Evolutionary conservation across 2,888 invertebrate genomes (phyloP), one percentile per base, ranked within the genome.

Genomic region (Cephus rjabovi): DNA sequence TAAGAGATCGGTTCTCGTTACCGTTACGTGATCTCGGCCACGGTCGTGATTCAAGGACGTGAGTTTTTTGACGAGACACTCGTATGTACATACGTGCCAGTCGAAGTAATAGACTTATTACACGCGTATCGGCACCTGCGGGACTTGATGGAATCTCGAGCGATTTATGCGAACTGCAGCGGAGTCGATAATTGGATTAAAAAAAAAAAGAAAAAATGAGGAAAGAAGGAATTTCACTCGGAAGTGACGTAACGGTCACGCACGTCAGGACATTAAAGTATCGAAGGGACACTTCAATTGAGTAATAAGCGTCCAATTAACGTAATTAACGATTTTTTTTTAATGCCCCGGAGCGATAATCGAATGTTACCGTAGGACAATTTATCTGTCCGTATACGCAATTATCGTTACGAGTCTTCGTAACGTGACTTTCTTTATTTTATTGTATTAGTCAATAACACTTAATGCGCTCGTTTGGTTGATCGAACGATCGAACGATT

Each of bases 1-100:
- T 56, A 56, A 56, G 56, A 23, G 56, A 56, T 56, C 56, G 56
- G 23, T 23, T 73, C 68, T 40, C 56, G 73, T 56, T 76, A 76
- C 76, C 76, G 76, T 76, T 76, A 76, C 73, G 76, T 73, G 30
- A 73, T 40, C 37, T n/a, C 71, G 71, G 71, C 34, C 34, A 34
- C 71, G 71, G 30, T 34, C 30, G 34, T 34, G 33, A 34, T 11
- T 71, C 68, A 73, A 74, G 74, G 31, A 15, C 76, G 33, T 56
- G 23, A 23, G 23, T 56, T 56, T 56, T 56, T 56, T 23, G 56
- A 56, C 15, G 56, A 56, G 56, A 56, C 56, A 56, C 56, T 56
- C 56, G 9, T 56, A 56, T 23, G 15, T 23, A 23, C 9, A 23
- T 56, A 56, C 56, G 23, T 23, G 56, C 9, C 56, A 9, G 9